Percentiles rank a stretch among this genome's conserved stretches.
Evolutionary conservation across 2,888 invertebrate species (phyloP).

Genomic region (Calameuta idolon): DNA sequence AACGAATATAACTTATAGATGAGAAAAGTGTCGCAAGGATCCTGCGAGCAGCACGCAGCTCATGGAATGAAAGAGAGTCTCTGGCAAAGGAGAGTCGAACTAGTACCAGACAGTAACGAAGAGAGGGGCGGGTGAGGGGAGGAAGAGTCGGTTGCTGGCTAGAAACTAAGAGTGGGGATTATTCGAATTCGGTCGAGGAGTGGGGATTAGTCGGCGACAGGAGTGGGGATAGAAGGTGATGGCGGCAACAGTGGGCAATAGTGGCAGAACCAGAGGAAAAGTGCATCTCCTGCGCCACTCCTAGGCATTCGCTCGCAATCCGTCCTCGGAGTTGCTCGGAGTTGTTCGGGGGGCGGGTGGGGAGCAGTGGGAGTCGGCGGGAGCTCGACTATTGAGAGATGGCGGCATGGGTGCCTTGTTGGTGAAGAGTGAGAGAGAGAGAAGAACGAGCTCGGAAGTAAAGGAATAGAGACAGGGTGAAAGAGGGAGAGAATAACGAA

Average conservation of each 20-base stretch:
- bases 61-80: no score
- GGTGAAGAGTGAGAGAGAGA: background rate
- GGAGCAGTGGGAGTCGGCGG: background rate
- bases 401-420: no score
- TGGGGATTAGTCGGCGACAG: slow-evolving; percentile 12
- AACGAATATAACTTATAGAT: slow-evolving; percentile 38
- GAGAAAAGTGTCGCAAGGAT: slow-evolving; percentile 25
- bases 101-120: no score
- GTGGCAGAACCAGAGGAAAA: slow-evolving; percentile 5
- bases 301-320: no score
- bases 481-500: slow-evolving; percentile 18
- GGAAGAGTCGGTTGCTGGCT: no score
- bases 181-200: no score
- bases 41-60: background rate
- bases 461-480: slow-evolving; percentile 14
- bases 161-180: no score
- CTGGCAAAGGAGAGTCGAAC: no score
- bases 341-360: background rate
- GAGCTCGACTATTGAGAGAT: no score
- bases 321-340: background rate
- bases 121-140: no score
- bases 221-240: slow-evolving; percentile 37
- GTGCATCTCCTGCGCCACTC: slow-evolving; percentile 4
- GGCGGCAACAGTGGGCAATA: slow-evolving; percentile 17
- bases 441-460: background rate